These are phyloP conservation scores for Heliconius himera DNA, from an alignment of 1,140 invertebrate genomes.

Conservation along the genomic window DNA sequence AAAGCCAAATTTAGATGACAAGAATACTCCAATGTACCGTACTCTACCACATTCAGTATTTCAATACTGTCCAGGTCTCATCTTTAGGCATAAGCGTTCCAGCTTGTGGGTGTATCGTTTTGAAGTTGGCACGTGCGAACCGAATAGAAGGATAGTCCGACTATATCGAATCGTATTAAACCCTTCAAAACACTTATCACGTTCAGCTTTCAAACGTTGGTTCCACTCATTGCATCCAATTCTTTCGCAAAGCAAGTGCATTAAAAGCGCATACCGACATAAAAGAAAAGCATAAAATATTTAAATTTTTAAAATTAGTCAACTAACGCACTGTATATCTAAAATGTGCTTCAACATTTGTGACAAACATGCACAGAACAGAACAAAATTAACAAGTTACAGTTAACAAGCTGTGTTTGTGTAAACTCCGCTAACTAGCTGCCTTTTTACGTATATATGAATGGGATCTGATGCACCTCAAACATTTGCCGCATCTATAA, in stretches of 20 bases:
- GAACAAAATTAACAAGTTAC: constrained; percentile 78
- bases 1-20: neutral
- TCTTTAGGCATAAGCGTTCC: constrained; percentile 24
- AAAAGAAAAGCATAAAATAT: constrained; percentile 9
- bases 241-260: constrained; percentile 31
- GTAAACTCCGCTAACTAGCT: constrained; percentile 76
- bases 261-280: neutral
- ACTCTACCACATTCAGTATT: neutral
- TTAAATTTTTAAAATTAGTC: constrained; percentile 17
- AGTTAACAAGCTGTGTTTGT: constrained; percentile 76
- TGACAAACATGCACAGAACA: constrained; percentile 56
- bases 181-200: constrained; percentile 54
- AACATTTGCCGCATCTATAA: constrained; percentile 46
- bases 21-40: neutral
- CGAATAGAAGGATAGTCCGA: constrained; percentile 45
- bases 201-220: constrained; percentile 43
- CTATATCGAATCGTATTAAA: constrained; percentile 45
- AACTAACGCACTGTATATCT: constrained; percentile 21
- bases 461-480: constrained; percentile 52
- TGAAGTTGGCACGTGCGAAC: constrained; percentile 43
- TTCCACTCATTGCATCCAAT: constrained; percentile 44
- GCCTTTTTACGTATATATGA: constrained; percentile 67
- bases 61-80: neutral
- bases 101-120: constrained; percentile 34
- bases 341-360: constrained; percentile 45